Conservation (phyloP, 37 sponge, comb jelly and placozoan genomes). For the Corticium candelabrum region DNA sequence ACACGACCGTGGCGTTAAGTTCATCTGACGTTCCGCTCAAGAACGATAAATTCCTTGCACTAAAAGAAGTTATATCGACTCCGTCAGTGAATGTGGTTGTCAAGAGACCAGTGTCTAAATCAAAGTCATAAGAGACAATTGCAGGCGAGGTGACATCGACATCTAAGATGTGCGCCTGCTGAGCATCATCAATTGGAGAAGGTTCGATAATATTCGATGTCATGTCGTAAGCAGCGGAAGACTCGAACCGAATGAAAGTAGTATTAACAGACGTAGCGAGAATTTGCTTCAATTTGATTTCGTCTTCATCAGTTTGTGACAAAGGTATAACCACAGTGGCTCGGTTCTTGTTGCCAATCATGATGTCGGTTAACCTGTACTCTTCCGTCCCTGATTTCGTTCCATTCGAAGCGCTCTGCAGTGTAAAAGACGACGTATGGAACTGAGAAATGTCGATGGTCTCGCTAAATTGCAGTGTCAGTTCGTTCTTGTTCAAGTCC, state of each 20-base stretch:
- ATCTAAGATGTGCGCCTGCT: conserved; percentile 21
- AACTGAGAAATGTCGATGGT: conserved; percentile 43
- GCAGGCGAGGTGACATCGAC: conserved; percentile 48
- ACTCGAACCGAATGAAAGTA: background rate
- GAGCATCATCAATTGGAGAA: conserved; percentile 2
- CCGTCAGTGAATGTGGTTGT: background rate
- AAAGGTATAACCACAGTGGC: background rate
- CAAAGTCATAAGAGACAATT: conserved; percentile 30
- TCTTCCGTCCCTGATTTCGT: background rate
- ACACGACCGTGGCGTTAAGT: background rate
- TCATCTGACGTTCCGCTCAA: background rate
- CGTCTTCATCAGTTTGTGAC: background rate
- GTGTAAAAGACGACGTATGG: conserved; percentile 35
- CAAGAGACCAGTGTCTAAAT: conserved; percentile 45
- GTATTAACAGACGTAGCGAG: background rate
- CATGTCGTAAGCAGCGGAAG: background rate
- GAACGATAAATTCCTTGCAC: background rate
- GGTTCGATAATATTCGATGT: conserved; percentile 9
- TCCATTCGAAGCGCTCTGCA: conserved; percentile 31
- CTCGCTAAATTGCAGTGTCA: conserved; percentile 61
- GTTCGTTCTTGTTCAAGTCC: conserved; percentile 43
- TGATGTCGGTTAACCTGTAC: background rate
- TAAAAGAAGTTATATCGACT: background rate
- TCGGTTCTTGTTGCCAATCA: background rate
- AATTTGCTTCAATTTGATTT: background rate